phyloP scores from a whole-genome alignment of 2,797 vertebrate genomes.

The Tolypeutes matacus region DNA sequence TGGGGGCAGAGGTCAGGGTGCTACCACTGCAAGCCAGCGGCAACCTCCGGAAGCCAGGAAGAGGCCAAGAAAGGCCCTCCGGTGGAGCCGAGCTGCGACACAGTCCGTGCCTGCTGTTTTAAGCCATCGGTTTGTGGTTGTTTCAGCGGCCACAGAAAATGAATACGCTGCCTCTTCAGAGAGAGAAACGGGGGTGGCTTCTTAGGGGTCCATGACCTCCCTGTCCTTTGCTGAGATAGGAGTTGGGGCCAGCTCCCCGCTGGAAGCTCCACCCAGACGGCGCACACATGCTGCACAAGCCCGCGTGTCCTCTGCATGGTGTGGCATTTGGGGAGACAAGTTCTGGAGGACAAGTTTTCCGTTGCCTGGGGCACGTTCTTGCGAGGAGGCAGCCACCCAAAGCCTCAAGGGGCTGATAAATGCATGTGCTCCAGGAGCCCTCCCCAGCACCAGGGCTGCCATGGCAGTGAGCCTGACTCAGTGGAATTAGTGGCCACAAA shows the following conservation, averaged over 20 bases:
- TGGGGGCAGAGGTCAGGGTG: too few relatives aligned
- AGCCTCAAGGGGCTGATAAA: background rate
- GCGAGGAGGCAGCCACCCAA: background rate
- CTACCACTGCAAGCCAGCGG: fast-evolving
- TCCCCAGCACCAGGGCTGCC: background rate
- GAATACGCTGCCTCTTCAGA: background rate
- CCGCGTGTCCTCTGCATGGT: background rate
- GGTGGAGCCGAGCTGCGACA: background rate
- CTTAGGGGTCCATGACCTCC: too few relatives aligned
- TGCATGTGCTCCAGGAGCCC: background rate
- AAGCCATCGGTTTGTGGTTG: background rate
- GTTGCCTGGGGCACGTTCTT: background rate
- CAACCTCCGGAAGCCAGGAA: fast-evolving
- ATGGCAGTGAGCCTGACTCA: background rate
- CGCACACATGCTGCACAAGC: fast-evolving
- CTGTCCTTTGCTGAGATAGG: background rate
- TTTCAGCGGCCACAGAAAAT: background rate
- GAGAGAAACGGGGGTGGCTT: background rate
- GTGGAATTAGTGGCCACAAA: background rate
- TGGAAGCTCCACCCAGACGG: background rate
- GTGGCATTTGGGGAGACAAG: background rate
- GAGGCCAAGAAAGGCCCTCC: background rate
- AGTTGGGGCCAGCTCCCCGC: background rate
- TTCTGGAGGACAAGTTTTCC: background rate
- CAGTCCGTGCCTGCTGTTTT: background rate